Conservation (phyloP, 2,888 invertebrate species). For the Rhamphomyia laevipes region DNA sequence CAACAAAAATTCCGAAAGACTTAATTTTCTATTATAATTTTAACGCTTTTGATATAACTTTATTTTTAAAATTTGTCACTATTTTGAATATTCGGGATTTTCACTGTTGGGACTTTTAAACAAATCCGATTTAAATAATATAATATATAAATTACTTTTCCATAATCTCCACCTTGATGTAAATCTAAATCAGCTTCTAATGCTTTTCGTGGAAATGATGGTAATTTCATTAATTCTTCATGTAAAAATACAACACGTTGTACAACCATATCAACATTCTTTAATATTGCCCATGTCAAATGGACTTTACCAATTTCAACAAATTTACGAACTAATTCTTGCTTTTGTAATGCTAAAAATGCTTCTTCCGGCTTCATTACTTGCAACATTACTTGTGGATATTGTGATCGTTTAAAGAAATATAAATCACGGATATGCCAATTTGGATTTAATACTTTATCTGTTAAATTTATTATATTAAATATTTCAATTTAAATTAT, state of each 20-base stretch:
- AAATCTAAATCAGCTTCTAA: slow-evolving; percentile 91
- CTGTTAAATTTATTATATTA: slow-evolving; percentile 41
- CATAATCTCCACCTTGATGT: slow-evolving; percentile 79
- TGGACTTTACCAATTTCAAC: slow-evolving; percentile 95
- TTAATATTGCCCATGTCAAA: slow-evolving; percentile 81
- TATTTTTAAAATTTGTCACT: too few relatives aligned
- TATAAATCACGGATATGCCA: slow-evolving; percentile 93
- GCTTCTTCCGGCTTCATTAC: slow-evolving; percentile 90
- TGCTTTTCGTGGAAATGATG: slow-evolving; percentile 96
- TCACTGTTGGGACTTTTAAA: too few relatives aligned
- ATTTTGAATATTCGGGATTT: too few relatives aligned
- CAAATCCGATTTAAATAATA: too few relatives aligned
- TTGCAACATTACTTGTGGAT: slow-evolving; percentile 89
- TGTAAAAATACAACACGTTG: slow-evolving; percentile 97
- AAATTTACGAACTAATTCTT: slow-evolving; percentile 86
- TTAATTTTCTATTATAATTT: too few relatives aligned
- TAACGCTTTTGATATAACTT: too few relatives aligned
- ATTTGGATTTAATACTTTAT: slow-evolving; percentile 90
- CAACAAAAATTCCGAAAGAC: too few relatives aligned
- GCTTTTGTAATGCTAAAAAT: slow-evolving; percentile 75
- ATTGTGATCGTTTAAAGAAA: slow-evolving; percentile 92
- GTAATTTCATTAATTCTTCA: slow-evolving; percentile 96
- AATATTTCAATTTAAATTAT: background rate
- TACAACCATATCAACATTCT: slow-evolving; percentile 90
- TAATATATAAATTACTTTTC: too few relatives aligned